Base-by-base conservation (phyloP, 2,888 invertebrate species). In the Andrena marginata region DNA sequence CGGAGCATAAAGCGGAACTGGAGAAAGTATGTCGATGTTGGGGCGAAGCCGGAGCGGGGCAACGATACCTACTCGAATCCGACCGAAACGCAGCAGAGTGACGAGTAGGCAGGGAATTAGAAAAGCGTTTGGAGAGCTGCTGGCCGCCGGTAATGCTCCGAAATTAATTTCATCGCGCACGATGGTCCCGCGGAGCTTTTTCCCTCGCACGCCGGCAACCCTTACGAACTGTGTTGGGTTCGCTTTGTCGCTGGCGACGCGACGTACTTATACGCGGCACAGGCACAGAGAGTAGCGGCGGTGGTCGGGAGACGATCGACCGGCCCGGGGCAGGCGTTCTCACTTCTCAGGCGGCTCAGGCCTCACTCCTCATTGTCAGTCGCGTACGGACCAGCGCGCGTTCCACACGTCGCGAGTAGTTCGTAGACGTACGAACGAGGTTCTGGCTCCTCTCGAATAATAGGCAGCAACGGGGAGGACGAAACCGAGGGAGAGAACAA, bases 341-440 rank as follows among this genome's bases (percentile, higher is more conserved):
- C n/a, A n/a, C n/a, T n/a, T n/a, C n/a, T n/a, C n/a, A n/a, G n/a
- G n/a, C n/a, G n/a, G n/a, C n/a, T n/a, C 51, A 62, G 68, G 56
- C 23, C 42, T 74, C n/a, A n/a, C n/a, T n/a, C n/a, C n/a, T n/a
- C n/a, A n/a, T n/a, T n/a, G n/a, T n/a, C 86, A 91, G 91, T 91
- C 82, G 89, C 81, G 88, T 85, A 85, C 78, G 84, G 85, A 81
- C 87, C 85, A 86, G 63, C 87, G 89, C 80, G 87, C 76, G 72
- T 80, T 83, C 56, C 73, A 81, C 82, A 82, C 82, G 80, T 72
- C 81, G 67, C 54, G 63, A 35, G 48, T 7, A 13, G 72, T 49
- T 76, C 48, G 49, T 60, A 64, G 23, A 51, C 77, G 84, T 33
- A 62, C 72, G 70, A 68, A n/a, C 49, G 60, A 59, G 48, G 20